A percentile compares a stretch with the other conserved stretches of the same genome.
Conservation (phyloP, 2,888 invertebrate genomes). For the Chrysotoxum bicinctum region DNA sequence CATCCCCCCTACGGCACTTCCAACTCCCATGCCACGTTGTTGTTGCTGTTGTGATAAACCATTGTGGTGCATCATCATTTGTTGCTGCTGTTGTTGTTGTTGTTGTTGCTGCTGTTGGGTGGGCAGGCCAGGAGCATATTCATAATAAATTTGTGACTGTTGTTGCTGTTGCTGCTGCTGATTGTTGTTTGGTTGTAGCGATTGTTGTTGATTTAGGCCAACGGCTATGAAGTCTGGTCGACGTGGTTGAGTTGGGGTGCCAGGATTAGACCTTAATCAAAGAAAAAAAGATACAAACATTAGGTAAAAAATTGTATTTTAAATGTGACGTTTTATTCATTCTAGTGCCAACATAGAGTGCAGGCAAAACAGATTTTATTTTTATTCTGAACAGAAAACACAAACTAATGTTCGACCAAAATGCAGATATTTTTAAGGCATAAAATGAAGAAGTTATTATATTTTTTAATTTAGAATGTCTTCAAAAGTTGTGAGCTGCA, state of each 20-base stretch:
- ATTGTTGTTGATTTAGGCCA: conserved; percentile 79
- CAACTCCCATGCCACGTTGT: conserved; percentile 77
- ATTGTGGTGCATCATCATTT: conserved; percentile 79
- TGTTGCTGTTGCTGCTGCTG: conserved; percentile 78
- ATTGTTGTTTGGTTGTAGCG: conserved; percentile 77
- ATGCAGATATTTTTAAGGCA: conserved; percentile 39
- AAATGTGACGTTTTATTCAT: background rate
- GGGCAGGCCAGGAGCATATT: conserved; percentile 80
- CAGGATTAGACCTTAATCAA: conserved; percentile 91
- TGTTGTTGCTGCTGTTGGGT: conserved; percentile 80
- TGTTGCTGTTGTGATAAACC: conserved; percentile 75
- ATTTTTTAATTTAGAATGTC: conserved; percentile 14
- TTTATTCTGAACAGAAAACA: conserved; percentile 30
- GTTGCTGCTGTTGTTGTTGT: conserved; percentile 77
- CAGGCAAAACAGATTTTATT: conserved; percentile 51
- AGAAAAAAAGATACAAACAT: conserved; percentile 24
- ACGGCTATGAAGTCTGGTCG: conserved; percentile 94
- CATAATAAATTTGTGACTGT: conserved; percentile 81
- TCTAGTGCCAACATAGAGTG: conserved; percentile 50
- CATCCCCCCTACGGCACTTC: conserved; percentile 68
- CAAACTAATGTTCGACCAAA: conserved; percentile 58
- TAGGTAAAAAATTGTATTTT: conserved; percentile 13
- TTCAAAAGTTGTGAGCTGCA: conserved; percentile 27
- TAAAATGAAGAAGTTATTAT: conserved; percentile 35
- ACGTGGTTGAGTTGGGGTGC: conserved; percentile 94